Conservation (phyloP, 23 tunicate species). For the Styela plicata region DNA sequence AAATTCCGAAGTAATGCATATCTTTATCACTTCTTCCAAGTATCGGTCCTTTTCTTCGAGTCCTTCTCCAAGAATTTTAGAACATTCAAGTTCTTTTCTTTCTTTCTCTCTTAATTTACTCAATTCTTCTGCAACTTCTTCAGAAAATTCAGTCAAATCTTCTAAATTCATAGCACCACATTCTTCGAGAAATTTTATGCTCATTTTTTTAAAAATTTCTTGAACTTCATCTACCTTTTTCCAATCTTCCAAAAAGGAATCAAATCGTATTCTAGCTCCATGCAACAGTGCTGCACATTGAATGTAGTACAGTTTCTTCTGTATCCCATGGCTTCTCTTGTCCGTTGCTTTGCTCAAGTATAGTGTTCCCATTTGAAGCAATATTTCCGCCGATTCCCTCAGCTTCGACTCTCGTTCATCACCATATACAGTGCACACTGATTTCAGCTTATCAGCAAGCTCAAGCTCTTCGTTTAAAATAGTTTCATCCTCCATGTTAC, state of each 20-base stretch:
- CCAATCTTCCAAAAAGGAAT: neutral
- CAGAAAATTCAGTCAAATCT: neutral
- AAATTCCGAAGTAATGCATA: neutral
- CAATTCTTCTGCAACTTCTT: neutral
- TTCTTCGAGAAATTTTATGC: neutral
- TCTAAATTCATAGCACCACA: neutral
- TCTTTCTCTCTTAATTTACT: neutral
- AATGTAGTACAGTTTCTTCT: slow-evolving; percentile 41
- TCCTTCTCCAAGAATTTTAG: neutral
- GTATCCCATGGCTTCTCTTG: neutral
- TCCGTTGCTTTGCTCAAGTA: slow-evolving; percentile 16
- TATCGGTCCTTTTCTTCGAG: neutral
- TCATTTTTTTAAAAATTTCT: neutral
- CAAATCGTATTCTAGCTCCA: slow-evolving; percentile 28
- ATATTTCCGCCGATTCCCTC: slow-evolving; percentile 36
- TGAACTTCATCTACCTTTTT: neutral
- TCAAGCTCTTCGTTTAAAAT: slow-evolving; percentile 9
- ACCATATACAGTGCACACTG: slow-evolving; percentile 49
- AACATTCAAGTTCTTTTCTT: neutral
- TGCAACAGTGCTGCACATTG: slow-evolving; percentile 57
- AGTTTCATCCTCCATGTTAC: neutral
- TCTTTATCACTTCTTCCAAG: neutral
- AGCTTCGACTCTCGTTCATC: slow-evolving; percentile 36
- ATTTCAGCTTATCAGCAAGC: slow-evolving; percentile 13
- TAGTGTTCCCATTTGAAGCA: slow-evolving; percentile 44